phyloP scores from a whole-genome alignment of 2,113 vertebrate species.

The Oceanites oceanicus region DNA sequence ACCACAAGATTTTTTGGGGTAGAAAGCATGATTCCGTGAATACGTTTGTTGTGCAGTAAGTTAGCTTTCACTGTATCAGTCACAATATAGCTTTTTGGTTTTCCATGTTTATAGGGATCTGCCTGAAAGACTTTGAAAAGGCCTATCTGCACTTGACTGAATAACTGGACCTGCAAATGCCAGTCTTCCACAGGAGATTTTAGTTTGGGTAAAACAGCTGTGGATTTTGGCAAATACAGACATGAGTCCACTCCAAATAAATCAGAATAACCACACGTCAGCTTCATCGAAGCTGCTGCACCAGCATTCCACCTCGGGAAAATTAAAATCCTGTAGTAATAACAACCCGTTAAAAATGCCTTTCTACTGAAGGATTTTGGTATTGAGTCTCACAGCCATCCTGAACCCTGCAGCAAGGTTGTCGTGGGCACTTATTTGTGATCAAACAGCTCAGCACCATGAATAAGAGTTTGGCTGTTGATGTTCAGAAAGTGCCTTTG shows the following conservation, averaged over 20 bases:
- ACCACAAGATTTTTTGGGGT: neutral
- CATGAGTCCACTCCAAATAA: neutral
- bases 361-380: neutral
- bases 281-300: neutral
- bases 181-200: neutral
- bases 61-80: neutral
- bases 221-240: neutral
- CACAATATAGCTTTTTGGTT: neutral
- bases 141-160: neutral
- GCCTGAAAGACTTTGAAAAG: neutral
- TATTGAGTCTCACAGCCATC: neutral
- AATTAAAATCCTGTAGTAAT: neutral
- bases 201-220: neutral
- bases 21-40: neutral
- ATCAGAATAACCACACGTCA: neutral
- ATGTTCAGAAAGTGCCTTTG: neutral
- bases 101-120: neutral
- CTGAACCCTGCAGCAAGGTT: neutral
- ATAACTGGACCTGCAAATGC: neutral
- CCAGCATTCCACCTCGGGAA: neutral
- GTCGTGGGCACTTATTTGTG: neutral
- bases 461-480: neutral
- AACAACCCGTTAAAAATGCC: neutral
- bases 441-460: neutral
- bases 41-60: accelerated